A percentile compares a stretch with the other conserved stretches of the same genome.
Evolutionary conservation across 2,888 invertebrate genomes (phyloP).

Genomic region (Lithodes maja): DNA sequence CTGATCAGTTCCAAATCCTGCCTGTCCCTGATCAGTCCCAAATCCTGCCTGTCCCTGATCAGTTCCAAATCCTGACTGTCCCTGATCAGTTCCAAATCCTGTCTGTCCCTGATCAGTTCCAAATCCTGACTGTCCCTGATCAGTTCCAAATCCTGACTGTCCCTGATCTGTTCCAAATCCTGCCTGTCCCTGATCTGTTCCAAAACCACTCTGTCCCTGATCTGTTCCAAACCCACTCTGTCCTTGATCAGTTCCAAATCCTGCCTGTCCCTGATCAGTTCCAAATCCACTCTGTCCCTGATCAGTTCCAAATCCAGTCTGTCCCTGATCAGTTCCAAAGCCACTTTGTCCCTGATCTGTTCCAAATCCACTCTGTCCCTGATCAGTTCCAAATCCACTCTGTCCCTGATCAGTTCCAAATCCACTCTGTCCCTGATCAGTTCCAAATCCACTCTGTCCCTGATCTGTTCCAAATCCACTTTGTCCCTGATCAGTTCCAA

Average conservation of each 20-base stretch:
- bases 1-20: conserved; percentile 2
- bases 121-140: background rate
- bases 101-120: background rate
- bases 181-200: background rate
- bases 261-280: background rate
- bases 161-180: background rate
- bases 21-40: background rate
- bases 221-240: background rate
- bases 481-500: background rate
- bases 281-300: too few species aligned
- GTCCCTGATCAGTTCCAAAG: background rate
- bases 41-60: background rate
- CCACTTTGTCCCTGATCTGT: conserved; percentile 8
- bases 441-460: background rate
- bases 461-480: background rate
- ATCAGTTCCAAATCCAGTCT: too few species aligned
- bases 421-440: background rate
- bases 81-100: background rate
- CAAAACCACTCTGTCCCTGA: background rate
- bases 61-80: background rate
- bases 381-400: background rate
- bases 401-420: conserved; percentile 6
- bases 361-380: background rate
- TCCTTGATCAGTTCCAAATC: background rate
- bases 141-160: background rate